Percentiles rank a stretch among this genome's conserved stretches.
Conservation (phyloP, 2,797 vertebrate genomes). For the Pangasius djambal region DNA sequence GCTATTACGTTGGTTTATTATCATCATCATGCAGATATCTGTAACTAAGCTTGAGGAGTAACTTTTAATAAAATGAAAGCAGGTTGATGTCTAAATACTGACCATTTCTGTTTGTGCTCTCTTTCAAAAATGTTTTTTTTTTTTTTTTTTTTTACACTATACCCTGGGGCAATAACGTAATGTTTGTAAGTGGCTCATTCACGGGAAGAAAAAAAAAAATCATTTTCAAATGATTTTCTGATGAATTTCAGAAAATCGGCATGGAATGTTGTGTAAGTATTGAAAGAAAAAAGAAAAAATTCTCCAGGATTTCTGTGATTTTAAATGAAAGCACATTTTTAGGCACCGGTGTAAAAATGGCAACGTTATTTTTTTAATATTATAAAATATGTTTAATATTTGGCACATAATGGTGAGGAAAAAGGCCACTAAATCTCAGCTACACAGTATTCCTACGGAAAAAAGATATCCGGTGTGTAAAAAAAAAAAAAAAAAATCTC, state of each 20-base stretch:
- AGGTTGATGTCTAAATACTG: conserved; percentile 58
- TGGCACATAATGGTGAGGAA: conserved; percentile 78
- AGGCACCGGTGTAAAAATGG: conserved; percentile 64
- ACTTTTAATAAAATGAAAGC: conserved; percentile 61
- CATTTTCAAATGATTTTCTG: background rate
- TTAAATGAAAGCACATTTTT: conserved; percentile 62
- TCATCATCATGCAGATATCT: conserved; percentile 43
- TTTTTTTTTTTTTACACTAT: background rate
- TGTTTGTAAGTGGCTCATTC: background rate
- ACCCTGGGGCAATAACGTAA: background rate
- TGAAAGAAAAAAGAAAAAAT: background rate
- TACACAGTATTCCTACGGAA: background rate
- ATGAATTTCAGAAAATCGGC: background rate
- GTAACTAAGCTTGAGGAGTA: conserved; percentile 54
- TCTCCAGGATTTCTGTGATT: background rate
- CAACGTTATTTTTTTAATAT: conserved; percentile 69
- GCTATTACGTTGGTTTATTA: conserved; percentile 24
- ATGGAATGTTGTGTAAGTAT: background rate
- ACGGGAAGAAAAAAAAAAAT: background rate
- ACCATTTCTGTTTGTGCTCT: conserved; percentile 52
- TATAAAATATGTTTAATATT: conserved; percentile 62
- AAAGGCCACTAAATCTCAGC: conserved; percentile 74
- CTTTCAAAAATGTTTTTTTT: conserved; percentile 47
- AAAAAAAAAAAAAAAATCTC: background rate
- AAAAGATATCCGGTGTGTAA: too few species aligned